These are phyloP conservation scores for Panzeria rudis DNA, from an alignment of 2,888 invertebrate genomes.

Conservation along the genomic window DNA sequence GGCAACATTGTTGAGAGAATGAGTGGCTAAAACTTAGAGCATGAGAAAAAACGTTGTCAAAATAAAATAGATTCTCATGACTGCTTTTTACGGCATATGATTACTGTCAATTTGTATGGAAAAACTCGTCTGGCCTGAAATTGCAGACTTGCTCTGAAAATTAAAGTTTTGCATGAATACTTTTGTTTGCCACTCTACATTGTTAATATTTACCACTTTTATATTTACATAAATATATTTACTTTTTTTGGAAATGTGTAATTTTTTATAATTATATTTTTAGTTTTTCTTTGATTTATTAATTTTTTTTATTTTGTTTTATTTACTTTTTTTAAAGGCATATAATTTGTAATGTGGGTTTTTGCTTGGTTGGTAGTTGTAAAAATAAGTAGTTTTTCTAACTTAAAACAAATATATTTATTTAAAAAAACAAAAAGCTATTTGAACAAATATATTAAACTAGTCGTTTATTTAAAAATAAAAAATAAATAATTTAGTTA, in stretches of 20 bases:
- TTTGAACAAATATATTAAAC: slow-evolving; percentile 63
- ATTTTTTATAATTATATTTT: slow-evolving; percentile 61
- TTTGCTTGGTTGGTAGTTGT: slow-evolving; percentile 79
- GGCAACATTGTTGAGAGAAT: too few species aligned
- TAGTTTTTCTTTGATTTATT: slow-evolving; percentile 75
- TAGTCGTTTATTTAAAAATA: slow-evolving; percentile 54
- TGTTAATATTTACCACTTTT: slow-evolving; percentile 16
- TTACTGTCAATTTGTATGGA: too few species aligned
- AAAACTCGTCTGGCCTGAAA: too few species aligned
- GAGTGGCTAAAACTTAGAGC: too few species aligned
- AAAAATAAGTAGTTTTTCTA: slow-evolving; percentile 70
- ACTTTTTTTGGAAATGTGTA: slow-evolving; percentile 64
- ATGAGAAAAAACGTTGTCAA: too few species aligned
- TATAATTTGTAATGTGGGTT: slow-evolving; percentile 71
- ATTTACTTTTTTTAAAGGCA: slow-evolving; percentile 65
- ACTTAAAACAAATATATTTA: slow-evolving; percentile 59
- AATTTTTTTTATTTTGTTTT: slow-evolving; percentile 64
- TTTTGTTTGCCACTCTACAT: slow-evolving; percentile 35
- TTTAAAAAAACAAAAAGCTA: slow-evolving; percentile 60
- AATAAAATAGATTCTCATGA: too few species aligned
- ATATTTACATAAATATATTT: not conserved
- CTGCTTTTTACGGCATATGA: too few species aligned
- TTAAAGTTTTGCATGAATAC: not conserved
- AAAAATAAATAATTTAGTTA: slow-evolving; percentile 17
- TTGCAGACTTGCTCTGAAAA: too few species aligned